Conservation (phyloP, 2,797 vertebrate genomes). For the Crax fasciolata region DNA sequence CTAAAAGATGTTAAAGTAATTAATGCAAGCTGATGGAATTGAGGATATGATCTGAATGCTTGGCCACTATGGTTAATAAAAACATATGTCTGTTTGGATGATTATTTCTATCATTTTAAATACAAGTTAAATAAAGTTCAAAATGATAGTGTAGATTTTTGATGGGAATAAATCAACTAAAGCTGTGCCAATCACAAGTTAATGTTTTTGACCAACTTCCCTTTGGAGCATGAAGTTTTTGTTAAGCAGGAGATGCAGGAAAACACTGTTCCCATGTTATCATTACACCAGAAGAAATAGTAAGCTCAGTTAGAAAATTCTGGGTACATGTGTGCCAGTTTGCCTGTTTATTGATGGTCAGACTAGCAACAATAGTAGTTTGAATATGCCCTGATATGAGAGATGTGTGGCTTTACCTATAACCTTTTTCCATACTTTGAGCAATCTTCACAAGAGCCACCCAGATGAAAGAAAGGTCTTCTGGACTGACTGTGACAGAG, state of each 20-base stretch:
- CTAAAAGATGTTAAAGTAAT: neutral
- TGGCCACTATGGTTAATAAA: neutral
- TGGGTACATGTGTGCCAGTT: neutral
- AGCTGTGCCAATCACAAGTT: neutral
- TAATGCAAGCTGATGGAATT: neutral
- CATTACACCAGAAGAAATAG: neutral
- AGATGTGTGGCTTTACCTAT: neutral
- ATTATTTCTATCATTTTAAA: neutral
- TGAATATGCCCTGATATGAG: too few relatives aligned
- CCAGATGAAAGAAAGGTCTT: neutral
- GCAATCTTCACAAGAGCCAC: neutral
- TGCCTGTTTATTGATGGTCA: too few relatives aligned
- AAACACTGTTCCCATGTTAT: neutral
- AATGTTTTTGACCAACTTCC: neutral
- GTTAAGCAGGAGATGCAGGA: neutral
- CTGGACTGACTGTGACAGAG: neutral
- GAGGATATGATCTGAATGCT: neutral
- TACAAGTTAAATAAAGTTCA: neutral
- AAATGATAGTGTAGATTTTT: neutral
- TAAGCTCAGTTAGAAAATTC: neutral
- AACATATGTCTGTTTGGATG: neutral
- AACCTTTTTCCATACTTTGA: neutral
- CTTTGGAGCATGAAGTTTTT: neutral
- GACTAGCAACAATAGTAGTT: too few relatives aligned
- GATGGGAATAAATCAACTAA: neutral